A percentile compares a stretch with the other conserved stretches of the same genome.
phyloP scores from a whole-genome alignment of 2,797 vertebrate genomes.

The Tamandua tetradactyla region DNA sequence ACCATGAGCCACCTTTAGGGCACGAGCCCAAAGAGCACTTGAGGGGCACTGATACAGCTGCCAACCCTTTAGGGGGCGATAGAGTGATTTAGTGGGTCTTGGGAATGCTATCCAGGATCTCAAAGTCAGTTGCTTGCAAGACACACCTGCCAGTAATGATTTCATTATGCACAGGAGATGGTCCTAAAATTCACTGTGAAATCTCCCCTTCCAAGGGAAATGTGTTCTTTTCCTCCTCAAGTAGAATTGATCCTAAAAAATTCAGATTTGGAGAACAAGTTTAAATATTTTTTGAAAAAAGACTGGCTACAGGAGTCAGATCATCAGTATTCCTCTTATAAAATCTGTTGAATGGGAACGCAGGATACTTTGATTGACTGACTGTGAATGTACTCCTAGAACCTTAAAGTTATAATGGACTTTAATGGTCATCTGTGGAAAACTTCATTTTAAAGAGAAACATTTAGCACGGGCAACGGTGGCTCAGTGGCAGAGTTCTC shows the following conservation, averaged over 20 bases:
- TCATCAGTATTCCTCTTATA: slow-evolving; percentile 25
- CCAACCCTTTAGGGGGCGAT: not conserved
- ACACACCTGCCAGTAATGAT: not conserved
- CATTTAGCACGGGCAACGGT: no score
- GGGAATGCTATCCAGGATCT: not conserved
- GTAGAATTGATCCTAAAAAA: not conserved
- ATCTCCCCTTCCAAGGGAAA: not conserved
- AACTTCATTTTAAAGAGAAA: slow-evolving; percentile 52
- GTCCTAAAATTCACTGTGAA: not conserved
- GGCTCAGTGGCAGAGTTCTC: no score
- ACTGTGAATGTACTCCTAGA: not conserved
- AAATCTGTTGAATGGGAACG: slow-evolving; percentile 8
- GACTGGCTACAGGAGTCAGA: not conserved
- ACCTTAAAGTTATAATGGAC: not conserved
- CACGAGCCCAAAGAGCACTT: accelerated
- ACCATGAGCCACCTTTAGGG: not conserved
- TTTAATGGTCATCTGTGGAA: not conserved
- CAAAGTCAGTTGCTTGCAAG: not conserved
- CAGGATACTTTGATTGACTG: not conserved
- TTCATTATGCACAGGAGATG: not conserved
- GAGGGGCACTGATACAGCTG: not conserved
- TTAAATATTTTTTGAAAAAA: slow-evolving; percentile 35
- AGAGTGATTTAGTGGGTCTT: not conserved
- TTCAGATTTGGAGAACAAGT: not conserved
- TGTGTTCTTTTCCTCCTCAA: not conserved